Percentiles rank a stretch among this genome's conserved stretches.
Conservation (phyloP, 92 coral and sea anemone species). For the Metridium senile region DNA sequence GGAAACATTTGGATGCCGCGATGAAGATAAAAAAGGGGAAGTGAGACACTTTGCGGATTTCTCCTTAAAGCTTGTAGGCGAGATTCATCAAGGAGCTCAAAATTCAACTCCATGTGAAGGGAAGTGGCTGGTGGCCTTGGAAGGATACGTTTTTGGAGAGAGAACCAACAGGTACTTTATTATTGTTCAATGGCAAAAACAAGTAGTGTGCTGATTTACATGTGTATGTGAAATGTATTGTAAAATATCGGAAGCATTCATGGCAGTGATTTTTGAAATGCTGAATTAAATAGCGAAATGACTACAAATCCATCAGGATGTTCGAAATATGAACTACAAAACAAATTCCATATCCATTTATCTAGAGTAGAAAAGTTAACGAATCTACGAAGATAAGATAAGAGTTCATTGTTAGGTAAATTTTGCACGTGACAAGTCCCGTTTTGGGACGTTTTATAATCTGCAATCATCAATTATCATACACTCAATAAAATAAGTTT, state of each 20-base stretch:
- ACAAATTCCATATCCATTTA: background rate
- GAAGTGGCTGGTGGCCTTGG: slow-evolving; percentile 33
- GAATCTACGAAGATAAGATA: no score
- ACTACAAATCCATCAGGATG: no score
- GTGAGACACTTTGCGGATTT: slow-evolving; percentile 30
- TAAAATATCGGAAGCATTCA: background rate
- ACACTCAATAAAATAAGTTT: no score
- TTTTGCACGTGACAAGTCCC: no score
- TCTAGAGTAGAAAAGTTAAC: no score
- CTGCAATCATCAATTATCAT: no score
- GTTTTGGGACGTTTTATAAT: no score
- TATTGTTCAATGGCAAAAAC: background rate
- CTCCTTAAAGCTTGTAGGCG: slow-evolving; percentile 36
- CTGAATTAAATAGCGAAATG: no score
- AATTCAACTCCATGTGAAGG: slow-evolving; percentile 15
- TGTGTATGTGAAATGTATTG: background rate
- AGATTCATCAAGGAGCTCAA: slow-evolving; percentile 5
- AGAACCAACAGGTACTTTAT: slow-evolving; percentile 29
- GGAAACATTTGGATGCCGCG: no score
- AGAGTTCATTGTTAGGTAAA: no score
- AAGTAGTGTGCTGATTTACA: background rate
- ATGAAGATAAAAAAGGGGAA: background rate
- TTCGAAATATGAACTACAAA: background rate
- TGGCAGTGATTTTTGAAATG: background rate
- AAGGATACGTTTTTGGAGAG: slow-evolving; percentile 29